Base-by-base conservation (phyloP, 2,113 vertebrate species). In the Neodontobutis hainanensis region DNA sequence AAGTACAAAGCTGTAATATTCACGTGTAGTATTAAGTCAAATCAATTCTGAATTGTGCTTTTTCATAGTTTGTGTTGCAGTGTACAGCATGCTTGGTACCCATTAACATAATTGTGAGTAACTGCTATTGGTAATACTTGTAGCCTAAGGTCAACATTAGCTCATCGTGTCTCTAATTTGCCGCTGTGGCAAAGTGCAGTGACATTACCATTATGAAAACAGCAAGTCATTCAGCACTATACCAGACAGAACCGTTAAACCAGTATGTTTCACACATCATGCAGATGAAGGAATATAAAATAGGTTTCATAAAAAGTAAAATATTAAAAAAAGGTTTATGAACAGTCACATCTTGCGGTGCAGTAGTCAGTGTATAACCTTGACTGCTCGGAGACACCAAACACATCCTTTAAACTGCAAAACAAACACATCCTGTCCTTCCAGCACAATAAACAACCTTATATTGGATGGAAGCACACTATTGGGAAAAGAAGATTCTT, bases 361-460 rank as follows among this genome's bases (percentile, higher is more conserved):
- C 60, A 52, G 63, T 66, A 76, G 80, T 85, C 60, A 74, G 35
- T 67, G 72, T 80, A 63, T 65, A 85, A 75, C 80, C 74, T 78
- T 82, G 75, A 82, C 73, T 76, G 78, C 77, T 83, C 47, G 65
- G 59, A 86, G 82, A 85, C 85, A 84, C 79, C 75, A 82, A 89
- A 86, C 68, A 80, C 80, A 86, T 86, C 73, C 73, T 83, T 88
- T 79, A 70, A 68, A 73, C 64, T 57, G 65, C 70, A 85, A 86
- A 84, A 83, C 85, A 88, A 86, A 86, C 81, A 78, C 56, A 70
- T 74, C 53, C 84, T 85, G 73, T 85, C 82, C 81, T 87, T 82
- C 77, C 66, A 82, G 82, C 75, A 76, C 84, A 82, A 78, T 85
- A 88, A 90, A 86, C 78, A 80, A 63, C 78, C 75, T 80, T 84